A percentile compares a stretch with the other conserved stretches of the same genome.
phyloP scores from a whole-genome alignment of 2,113 vertebrate species.

The Odocoileus hemionus region DNA sequence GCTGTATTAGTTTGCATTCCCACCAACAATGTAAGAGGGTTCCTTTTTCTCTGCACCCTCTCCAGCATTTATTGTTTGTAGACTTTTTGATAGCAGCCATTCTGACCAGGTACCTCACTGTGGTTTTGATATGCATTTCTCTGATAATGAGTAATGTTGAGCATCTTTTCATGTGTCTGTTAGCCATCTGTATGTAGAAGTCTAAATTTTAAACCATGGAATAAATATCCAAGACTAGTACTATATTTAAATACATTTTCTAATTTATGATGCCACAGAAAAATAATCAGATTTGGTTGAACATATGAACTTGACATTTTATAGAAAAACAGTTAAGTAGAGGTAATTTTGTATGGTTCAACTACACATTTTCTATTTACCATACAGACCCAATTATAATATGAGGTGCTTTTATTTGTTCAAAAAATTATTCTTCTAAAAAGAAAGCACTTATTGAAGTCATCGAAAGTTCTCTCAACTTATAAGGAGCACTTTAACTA shows the following conservation, averaged over 20 bases:
- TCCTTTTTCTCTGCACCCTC: not conserved
- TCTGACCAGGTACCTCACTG: not conserved
- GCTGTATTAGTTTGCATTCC: not conserved
- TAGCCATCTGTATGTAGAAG: not conserved
- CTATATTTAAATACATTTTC: not conserved
- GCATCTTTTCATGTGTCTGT: not conserved
- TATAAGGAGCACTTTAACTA: not conserved
- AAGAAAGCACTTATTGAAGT: not conserved
- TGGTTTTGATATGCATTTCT: not conserved
- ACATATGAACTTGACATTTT: not conserved
- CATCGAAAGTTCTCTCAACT: not conserved
- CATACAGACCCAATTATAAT: not conserved
- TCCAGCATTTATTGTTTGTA: not conserved
- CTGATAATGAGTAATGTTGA: not conserved
- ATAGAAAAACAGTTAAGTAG: not conserved
- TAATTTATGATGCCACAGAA: not conserved
- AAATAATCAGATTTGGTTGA: not conserved
- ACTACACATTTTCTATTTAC: not conserved
- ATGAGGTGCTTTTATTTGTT: not conserved
- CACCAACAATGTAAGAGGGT: not conserved
- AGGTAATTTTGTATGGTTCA: not conserved
- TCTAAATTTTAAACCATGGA: not conserved
- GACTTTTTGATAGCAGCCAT: not conserved
- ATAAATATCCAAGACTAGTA: not conserved
- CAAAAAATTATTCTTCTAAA: not conserved